These are phyloP conservation scores for Bedellia somnulentella DNA, from an alignment of 2,888 invertebrate species.

Conservation along the genomic window DNA sequence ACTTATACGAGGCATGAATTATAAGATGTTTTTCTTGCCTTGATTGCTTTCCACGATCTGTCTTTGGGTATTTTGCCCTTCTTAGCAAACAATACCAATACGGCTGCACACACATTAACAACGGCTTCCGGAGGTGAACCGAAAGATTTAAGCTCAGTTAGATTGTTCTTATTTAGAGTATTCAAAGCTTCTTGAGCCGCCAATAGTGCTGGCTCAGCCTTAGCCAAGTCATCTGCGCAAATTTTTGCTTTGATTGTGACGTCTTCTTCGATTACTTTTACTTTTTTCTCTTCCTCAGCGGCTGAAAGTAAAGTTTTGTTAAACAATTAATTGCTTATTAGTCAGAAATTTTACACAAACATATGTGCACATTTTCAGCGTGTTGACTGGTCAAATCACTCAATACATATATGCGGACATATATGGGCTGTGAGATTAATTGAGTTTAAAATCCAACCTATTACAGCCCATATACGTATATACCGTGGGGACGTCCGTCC, in stretches of 20 bases:
- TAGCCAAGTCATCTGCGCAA: slow-evolving; percentile 86
- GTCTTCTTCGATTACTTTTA: slow-evolving; percentile 85
- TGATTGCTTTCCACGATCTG: slow-evolving; percentile 88
- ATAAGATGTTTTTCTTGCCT: too few relatives aligned
- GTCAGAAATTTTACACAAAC: too few relatives aligned
- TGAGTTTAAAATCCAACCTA: too few relatives aligned
- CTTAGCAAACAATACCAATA: slow-evolving; percentile 80
- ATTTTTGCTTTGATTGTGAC: slow-evolving; percentile 82
- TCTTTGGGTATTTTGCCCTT: slow-evolving; percentile 90
- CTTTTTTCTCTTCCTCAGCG: slow-evolving; percentile 86
- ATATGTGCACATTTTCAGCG: too few relatives aligned
- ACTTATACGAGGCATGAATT: too few relatives aligned
- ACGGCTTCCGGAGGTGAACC: slow-evolving; percentile 90
- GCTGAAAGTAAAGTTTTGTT: slow-evolving; percentile 47
- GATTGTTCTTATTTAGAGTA: slow-evolving; percentile 89
- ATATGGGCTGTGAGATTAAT: too few relatives aligned
- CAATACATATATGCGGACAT: too few relatives aligned
- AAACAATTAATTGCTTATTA: not conserved
- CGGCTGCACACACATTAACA: slow-evolving; percentile 83
- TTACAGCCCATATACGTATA: too few relatives aligned
- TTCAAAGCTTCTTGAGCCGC: slow-evolving; percentile 91
- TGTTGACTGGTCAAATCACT: too few relatives aligned
- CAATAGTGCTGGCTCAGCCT: slow-evolving; percentile 87
- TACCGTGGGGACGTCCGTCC: too few relatives aligned
- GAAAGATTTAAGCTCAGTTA: slow-evolving; percentile 93